Evolutionary conservation across 2,113 vertebrate species (phyloP).

Genomic region (Caranx melampygus): DNA sequence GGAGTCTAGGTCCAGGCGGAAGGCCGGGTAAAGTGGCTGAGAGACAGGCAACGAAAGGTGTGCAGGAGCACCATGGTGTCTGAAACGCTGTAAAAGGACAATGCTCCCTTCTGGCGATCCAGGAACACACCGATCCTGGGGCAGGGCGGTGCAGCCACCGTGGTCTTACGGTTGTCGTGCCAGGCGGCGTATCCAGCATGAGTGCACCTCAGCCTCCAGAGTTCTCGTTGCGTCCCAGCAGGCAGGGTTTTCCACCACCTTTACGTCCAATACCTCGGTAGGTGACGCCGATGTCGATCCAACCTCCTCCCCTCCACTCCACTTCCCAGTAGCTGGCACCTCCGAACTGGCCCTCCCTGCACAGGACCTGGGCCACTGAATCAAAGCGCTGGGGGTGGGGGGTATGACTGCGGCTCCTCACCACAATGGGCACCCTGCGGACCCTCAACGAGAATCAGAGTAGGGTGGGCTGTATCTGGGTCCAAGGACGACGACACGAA

Average conservation of each 20-base stretch:
- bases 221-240: conserved; percentile 80
- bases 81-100: conserved; percentile 80
- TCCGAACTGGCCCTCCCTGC: conserved; percentile 73
- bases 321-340: conserved; percentile 82
- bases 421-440: conserved; percentile 75
- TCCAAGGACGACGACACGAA: conserved; percentile 71
- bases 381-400: conserved; percentile 75
- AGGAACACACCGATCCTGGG: conserved; percentile 77
- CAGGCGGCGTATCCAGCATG: conserved; percentile 79
- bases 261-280: conserved; percentile 76
- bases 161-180: conserved; percentile 82
- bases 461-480: conserved; percentile 76
- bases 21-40: conserved; percentile 80
- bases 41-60: conserved; percentile 74
- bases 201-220: conserved; percentile 79
- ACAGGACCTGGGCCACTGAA: conserved; percentile 79
- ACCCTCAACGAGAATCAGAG: conserved; percentile 72
- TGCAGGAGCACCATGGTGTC: conserved; percentile 75
- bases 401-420: conserved; percentile 76
- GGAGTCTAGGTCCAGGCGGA: conserved; percentile 81
- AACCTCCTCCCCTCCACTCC: conserved; percentile 79
- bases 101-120: conserved; percentile 74
- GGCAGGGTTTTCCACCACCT: conserved; percentile 75
- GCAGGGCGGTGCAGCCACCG: conserved; percentile 74
- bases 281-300: conserved; percentile 79